Evolutionary conservation across 1,140 invertebrate genomes (phyloP).

Genomic region (Drosophila ohnishii): DNA sequence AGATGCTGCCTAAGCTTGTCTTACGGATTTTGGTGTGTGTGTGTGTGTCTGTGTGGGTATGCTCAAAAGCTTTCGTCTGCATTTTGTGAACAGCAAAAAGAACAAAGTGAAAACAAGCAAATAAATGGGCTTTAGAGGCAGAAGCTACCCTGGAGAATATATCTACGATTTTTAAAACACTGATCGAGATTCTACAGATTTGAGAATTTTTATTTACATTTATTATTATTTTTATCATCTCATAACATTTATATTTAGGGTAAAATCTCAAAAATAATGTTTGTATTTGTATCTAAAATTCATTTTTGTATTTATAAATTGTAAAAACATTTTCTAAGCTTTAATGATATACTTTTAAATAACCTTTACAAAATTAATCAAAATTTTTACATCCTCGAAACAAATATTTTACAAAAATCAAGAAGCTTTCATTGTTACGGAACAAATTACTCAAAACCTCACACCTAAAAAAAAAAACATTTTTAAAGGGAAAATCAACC

Average conservation of each 20-base stretch:
- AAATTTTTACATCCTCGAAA: neutral
- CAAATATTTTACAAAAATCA: neutral
- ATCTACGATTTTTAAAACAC: too few species aligned
- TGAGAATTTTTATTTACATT: too few species aligned
- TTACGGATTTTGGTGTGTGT: conserved; percentile 14
- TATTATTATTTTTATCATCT: too few species aligned
- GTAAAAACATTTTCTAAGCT: too few species aligned
- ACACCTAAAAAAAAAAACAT: neutral
- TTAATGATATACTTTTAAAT: too few species aligned
- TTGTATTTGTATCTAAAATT: too few species aligned
- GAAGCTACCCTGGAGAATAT: neutral
- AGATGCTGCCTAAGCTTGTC: conserved; percentile 48
- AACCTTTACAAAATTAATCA: too few species aligned
- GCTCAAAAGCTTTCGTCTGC: conserved; percentile 24
- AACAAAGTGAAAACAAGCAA: conserved; percentile 23
- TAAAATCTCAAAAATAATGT: too few species aligned
- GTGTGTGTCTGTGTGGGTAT: neutral
- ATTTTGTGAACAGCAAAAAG: conserved; percentile 28
- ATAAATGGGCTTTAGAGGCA: neutral
- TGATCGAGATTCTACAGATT: too few species aligned
- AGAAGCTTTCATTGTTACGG: neutral
- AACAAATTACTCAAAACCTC: conserved; percentile 2
- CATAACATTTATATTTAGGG: too few species aligned
- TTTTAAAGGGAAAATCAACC: conserved; percentile 21
- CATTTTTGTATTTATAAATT: too few species aligned